These are phyloP conservation scores for Holocentrus rufus DNA, from an alignment of 2,797 vertebrate genomes.

Conservation along the genomic window DNA sequence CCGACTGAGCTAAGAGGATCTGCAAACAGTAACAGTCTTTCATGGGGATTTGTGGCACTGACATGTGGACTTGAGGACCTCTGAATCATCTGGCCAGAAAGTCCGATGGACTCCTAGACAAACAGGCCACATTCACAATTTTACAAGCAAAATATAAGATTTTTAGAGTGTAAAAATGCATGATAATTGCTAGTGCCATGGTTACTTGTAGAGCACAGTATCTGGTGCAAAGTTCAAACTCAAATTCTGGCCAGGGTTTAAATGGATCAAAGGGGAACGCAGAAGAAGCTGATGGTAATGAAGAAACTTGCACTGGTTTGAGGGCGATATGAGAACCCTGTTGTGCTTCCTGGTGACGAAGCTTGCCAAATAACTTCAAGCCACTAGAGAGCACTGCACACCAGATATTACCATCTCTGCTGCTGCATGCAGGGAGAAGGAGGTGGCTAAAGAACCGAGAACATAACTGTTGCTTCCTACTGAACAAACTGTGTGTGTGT, in stretches of 20 bases:
- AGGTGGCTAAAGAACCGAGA: neutral
- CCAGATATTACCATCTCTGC: conserved; percentile 3
- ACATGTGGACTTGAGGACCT: conserved; percentile 5
- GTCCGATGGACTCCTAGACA: neutral
- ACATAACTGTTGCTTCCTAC: conserved; percentile 19
- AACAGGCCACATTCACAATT: neutral
- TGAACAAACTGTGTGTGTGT: neutral
- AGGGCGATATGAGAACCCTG: neutral
- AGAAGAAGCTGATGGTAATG: neutral
- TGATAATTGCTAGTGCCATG: neutral
- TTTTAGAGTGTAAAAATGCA: too few relatives aligned
- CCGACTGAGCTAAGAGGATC: neutral
- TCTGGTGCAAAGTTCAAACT: conserved; percentile 4
- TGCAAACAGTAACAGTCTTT: conserved; percentile 19
- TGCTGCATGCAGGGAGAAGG: neutral
- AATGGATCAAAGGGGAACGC: neutral
- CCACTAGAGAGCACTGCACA: conserved; percentile 69
- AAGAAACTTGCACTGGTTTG: neutral
- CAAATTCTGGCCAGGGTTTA: neutral
- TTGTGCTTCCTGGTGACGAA: neutral
- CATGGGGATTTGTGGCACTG: neutral
- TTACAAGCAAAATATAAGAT: neutral
- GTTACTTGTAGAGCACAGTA: conserved; percentile 2
- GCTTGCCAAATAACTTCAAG: conserved; percentile 6
- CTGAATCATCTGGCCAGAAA: conserved; percentile 2